Evolutionary conservation across 2,797 vertebrate genomes (phyloP), one percentile per base, ranked within the genome.

Genomic region (Myotis myotis): DNA sequence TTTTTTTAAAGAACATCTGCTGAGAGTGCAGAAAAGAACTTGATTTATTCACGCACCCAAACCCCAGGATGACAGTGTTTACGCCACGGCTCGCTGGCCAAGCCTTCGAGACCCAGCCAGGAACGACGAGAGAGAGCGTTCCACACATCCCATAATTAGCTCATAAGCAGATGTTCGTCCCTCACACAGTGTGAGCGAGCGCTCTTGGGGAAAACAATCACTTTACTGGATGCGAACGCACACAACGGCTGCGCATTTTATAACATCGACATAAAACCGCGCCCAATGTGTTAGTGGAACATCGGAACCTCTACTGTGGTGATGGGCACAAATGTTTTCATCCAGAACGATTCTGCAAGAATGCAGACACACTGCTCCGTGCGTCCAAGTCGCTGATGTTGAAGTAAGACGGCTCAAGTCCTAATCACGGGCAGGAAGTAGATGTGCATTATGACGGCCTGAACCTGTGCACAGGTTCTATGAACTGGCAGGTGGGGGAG

Each of bases 101-200:
- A 92, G 92, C 64, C 74, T 93, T 95, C 70, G 91, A 91, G 90
- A 74, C 53, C 82, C 20, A 70, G 25, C 57, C 78, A 80, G 28
- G 87, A 96, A 92, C 33, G 91, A 51, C 41, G 87, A 92, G 36
- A 62, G 75, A 75, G 72, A 66, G 7, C 64, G 47, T 85, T 44
- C 64, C 41, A 47, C 38, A 72, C 25, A 93, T 86, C 70, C 89
- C 57, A 57, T 66, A 97, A 94, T 94, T 91, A 92, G 64, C 68
- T 71, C 70, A 89, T 94, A 95, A 96, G 92, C 93, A 97, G 93
- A 95, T 95, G 93, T 70, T 96, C 70, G 53, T 80, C 93, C 89
- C 82, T 96, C 82, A 80, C 47, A 90, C 71, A 86, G 33, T 57
- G 51, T 66, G 41, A 92, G 22, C 23, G 33, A 93, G 22, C 23